A percentile compares a stretch with the other conserved stretches of the same genome.
Evolutionary conservation across 2,113 vertebrate species (phyloP).

Genomic region (Laticauda laticaudata): DNA sequence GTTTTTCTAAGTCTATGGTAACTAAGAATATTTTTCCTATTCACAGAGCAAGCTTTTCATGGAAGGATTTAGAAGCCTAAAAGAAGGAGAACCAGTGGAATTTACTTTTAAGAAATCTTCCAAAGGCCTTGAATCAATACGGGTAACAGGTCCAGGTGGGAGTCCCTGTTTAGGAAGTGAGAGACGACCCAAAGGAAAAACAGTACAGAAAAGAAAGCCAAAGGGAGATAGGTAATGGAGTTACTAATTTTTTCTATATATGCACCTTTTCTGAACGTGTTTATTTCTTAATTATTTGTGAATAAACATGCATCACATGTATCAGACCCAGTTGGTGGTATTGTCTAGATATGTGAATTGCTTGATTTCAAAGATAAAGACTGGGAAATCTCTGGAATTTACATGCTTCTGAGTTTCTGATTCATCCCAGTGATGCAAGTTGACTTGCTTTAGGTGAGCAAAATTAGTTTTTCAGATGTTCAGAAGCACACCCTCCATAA

Average conservation of each 20-base stretch:
- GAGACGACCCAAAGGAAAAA: slow-evolving; percentile 97
- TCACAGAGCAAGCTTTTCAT: slow-evolving; percentile 97
- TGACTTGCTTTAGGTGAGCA: neutral
- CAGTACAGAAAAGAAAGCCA: slow-evolving; percentile 94
- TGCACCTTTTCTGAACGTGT: slow-evolving; percentile 38
- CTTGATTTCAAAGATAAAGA: neutral
- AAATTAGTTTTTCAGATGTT: neutral
- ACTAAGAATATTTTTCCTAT: slow-evolving; percentile 63
- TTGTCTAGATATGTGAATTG: neutral
- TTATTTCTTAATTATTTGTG: slow-evolving; percentile 30
- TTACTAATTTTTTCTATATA: slow-evolving; percentile 18
- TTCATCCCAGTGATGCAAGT: neutral
- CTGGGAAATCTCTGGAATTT: neutral
- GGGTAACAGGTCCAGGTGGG: slow-evolving; percentile 96
- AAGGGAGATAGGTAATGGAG: slow-evolving; percentile 95
- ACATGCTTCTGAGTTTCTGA: neutral
- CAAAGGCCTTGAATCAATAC: slow-evolving; percentile 98
- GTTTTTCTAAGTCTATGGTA: slow-evolving; percentile 46
- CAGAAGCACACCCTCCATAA: neutral
- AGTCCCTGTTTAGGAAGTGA: slow-evolving; percentile 94
- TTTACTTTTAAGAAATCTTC: slow-evolving; percentile 99
- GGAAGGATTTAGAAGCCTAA: slow-evolving; percentile 99
- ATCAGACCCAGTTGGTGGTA: neutral
- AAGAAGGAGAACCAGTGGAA: slow-evolving; percentile 98
- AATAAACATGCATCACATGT: slow-evolving; percentile 18